phyloP scores from a whole-genome alignment of 2,113 vertebrate genomes.

The Macaca nemestrina region DNA sequence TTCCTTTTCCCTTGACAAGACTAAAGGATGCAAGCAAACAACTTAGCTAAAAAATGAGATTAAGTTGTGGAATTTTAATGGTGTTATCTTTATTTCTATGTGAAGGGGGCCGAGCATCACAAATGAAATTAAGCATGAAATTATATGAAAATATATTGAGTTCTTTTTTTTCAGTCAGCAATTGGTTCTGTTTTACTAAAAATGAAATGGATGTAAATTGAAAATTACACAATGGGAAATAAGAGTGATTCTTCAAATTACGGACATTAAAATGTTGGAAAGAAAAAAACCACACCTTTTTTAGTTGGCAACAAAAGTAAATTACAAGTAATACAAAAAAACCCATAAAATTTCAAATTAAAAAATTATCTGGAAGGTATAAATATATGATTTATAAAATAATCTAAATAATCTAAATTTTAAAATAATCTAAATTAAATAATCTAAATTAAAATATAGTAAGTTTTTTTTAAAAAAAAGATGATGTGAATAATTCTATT shows the following conservation, averaged over 20 bases:
- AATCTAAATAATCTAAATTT: too few relatives aligned
- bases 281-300: background rate
- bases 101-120: background rate
- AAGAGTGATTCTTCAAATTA: background rate
- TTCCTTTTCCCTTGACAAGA: slow-evolving; percentile 50
- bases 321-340: background rate
- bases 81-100: slow-evolving; percentile 46
- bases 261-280: background rate
- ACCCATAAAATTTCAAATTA: background rate
- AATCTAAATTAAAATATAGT: background rate
- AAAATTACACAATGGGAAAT: background rate
- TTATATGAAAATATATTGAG: slow-evolving; percentile 19
- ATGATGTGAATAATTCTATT: background rate
- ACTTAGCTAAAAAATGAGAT: slow-evolving; percentile 53
- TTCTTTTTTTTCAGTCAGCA: background rate
- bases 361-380: background rate
- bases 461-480: background rate
- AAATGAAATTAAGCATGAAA: slow-evolving; percentile 55
- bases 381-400: too few relatives aligned
- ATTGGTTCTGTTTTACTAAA: background rate
- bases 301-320: background rate
- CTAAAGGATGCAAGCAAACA: slow-evolving; percentile 24
- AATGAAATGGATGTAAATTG: background rate
- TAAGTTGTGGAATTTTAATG: slow-evolving; percentile 46
- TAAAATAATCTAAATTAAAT: too few relatives aligned